A percentile compares a stretch with the other conserved stretches of the same genome.
Evolutionary conservation across 2,888 invertebrate genomes (phyloP).

Genomic region (Euplexia lucipara): DNA sequence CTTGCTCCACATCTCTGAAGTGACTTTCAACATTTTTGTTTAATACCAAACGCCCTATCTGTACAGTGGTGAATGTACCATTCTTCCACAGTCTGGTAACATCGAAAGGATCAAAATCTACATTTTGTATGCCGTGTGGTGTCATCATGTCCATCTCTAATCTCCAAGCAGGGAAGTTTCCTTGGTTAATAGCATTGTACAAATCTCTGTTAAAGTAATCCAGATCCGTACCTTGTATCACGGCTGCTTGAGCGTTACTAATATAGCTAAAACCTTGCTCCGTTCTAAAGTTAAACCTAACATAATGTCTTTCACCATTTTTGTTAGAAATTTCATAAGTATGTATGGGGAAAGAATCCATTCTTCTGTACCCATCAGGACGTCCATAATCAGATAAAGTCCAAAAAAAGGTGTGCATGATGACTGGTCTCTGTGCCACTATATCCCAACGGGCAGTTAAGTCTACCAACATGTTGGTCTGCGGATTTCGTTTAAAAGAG

Average conservation of each 20-base stretch:
- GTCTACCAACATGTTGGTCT: conserved; percentile 69
- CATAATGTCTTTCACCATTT: conserved; percentile 92
- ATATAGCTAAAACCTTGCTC: conserved; percentile 95
- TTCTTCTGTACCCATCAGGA: conserved; percentile 96
- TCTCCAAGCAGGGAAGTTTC: conserved; percentile 88
- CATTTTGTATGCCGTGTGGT: conserved; percentile 76
- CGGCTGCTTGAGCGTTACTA: conserved; percentile 90
- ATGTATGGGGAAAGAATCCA: conserved; percentile 97
- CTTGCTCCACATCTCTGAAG: conserved; percentile 88
- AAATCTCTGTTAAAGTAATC: conserved; percentile 96
- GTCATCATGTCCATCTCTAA: conserved; percentile 84
- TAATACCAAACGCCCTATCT: conserved; percentile 86
- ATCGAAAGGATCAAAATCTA: conserved; percentile 85
- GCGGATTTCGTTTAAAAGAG: conserved; percentile 90
- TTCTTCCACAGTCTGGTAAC: conserved; percentile 84
- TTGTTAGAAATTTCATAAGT: conserved; percentile 96
- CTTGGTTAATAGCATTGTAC: conserved; percentile 94
- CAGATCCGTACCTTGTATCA: conserved; percentile 93
- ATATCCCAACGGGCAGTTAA: conserved; percentile 88
- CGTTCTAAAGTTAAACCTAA: conserved; percentile 97
- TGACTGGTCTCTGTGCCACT: conserved; percentile 90
- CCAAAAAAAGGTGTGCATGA: conserved; percentile 94
- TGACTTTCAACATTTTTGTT: conserved; percentile 87
- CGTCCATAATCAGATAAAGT: conserved; percentile 96
- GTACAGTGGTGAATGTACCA: conserved; percentile 84